Evolutionary conservation across 2,797 vertebrate genomes (phyloP).

Genomic region (Schizothorax lantsangensis): DNA sequence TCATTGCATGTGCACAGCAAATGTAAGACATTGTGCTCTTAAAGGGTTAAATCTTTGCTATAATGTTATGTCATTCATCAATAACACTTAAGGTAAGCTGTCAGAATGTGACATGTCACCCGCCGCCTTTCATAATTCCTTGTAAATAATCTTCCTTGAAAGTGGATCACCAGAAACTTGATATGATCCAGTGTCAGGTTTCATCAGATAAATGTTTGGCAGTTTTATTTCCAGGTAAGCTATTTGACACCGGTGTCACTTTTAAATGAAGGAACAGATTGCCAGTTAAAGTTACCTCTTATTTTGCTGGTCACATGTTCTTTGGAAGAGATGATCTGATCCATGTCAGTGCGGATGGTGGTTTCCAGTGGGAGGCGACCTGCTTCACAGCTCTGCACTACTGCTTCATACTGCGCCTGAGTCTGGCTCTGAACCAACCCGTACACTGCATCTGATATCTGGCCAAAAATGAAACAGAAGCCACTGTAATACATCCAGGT

Average conservation of each 20-base stretch:
- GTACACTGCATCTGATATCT: conserved; percentile 92
- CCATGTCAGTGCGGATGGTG: conserved; percentile 91
- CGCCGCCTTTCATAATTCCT: not conserved
- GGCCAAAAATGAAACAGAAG: not conserved
- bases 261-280: not conserved
- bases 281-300: conserved; percentile 63
- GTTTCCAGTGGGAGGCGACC: conserved; percentile 83
- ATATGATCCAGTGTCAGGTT: conserved; percentile 2
- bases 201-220: not conserved
- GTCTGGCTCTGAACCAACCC: conserved; percentile 86
- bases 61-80: not conserved
- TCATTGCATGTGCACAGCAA: not conserved
- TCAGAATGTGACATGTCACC: not conserved
- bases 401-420: conserved; percentile 76
- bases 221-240: not conserved
- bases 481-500: conserved; percentile 16
- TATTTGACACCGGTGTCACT: not conserved
- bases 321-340: conserved; percentile 96
- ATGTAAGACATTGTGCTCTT: not conserved
- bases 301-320: conserved; percentile 94
- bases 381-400: conserved; percentile 77
- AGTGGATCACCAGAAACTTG: not conserved
- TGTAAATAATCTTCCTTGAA: not conserved
- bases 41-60: not conserved
- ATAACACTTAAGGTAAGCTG: not conserved